Conservation (phyloP, 1,140 invertebrate genomes). For the Ditylenchus dipsaci region DNA sequence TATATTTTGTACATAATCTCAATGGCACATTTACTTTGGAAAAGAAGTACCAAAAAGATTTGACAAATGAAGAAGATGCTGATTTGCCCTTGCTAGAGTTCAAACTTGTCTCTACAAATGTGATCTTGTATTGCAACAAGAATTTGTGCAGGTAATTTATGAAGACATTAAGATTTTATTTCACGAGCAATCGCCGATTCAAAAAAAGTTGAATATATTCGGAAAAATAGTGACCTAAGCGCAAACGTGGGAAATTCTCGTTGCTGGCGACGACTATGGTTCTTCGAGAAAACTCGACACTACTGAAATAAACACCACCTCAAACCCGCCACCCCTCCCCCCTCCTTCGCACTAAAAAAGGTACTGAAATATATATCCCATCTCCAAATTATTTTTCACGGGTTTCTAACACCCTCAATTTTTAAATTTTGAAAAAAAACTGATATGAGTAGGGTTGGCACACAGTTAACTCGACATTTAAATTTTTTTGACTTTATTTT, state of each 20-base stretch:
- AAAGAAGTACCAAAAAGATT: neutral
- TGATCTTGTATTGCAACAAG: neutral
- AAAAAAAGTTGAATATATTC: neutral
- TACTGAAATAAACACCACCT: neutral
- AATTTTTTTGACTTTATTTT: too few relatives aligned
- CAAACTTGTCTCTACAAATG: neutral
- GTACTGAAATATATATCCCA: too few relatives aligned
- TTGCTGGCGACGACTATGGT: neutral
- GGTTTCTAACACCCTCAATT: too few relatives aligned
- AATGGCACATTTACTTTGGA: neutral
- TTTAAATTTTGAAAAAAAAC: too few relatives aligned
- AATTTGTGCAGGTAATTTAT: neutral
- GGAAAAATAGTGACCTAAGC: too few relatives aligned
- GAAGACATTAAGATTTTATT: neutral
- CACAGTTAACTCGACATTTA: too few relatives aligned
- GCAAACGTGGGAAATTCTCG: too few relatives aligned
- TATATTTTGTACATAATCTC: neutral
- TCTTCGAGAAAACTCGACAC: neutral
- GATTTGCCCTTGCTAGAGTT: neutral
- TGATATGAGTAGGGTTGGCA: too few relatives aligned
- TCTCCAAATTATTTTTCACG: too few relatives aligned
- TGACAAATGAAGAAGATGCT: slow-evolving; percentile 1
- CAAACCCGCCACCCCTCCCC: neutral
- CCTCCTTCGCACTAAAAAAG: too few relatives aligned
- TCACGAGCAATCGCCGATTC: neutral